phyloP scores from a whole-genome alignment of 2,113 vertebrate genomes.

The Brachirus orientalis region DNA sequence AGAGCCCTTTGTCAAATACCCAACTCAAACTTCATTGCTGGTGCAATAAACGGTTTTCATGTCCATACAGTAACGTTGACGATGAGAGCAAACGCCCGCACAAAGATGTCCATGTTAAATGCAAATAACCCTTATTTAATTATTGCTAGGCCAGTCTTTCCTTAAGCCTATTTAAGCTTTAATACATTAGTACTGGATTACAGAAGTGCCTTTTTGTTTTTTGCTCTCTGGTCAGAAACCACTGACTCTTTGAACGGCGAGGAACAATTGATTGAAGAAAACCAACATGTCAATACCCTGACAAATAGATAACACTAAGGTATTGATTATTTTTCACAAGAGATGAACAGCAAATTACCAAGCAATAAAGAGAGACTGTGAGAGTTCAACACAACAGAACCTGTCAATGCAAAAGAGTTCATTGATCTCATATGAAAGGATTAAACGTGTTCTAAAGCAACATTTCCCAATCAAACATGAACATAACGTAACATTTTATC shows the following conservation, averaged over 20 bases:
- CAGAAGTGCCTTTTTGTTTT: background rate
- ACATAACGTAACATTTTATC: no score
- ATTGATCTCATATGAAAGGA: background rate
- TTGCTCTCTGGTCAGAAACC: conserved; percentile 19
- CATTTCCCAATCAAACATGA: no score
- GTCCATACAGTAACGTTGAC: background rate
- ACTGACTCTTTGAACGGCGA: background rate
- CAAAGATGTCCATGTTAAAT: conserved; percentile 4
- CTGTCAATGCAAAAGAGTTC: no score
- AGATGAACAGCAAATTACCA: background rate
- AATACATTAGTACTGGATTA: background rate
- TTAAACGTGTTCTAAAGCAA: no score
- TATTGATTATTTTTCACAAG: conserved; percentile 24
- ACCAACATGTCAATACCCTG: conserved; percentile 19
- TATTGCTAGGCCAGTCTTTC: conserved; percentile 36
- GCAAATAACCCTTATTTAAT: conserved; percentile 16
- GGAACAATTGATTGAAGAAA: conserved; percentile 1
- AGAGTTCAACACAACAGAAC: background rate
- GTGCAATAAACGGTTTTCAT: background rate
- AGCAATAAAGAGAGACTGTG: background rate
- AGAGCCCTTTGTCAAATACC: conserved; percentile 8
- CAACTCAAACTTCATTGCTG: background rate
- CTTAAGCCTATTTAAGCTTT: conserved; percentile 11
- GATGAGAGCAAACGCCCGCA: background rate
- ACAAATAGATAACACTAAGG: conserved; percentile 7